Conservation (phyloP, 2,888 invertebrate genomes). For the Caenorhabditis sp. region DNA sequence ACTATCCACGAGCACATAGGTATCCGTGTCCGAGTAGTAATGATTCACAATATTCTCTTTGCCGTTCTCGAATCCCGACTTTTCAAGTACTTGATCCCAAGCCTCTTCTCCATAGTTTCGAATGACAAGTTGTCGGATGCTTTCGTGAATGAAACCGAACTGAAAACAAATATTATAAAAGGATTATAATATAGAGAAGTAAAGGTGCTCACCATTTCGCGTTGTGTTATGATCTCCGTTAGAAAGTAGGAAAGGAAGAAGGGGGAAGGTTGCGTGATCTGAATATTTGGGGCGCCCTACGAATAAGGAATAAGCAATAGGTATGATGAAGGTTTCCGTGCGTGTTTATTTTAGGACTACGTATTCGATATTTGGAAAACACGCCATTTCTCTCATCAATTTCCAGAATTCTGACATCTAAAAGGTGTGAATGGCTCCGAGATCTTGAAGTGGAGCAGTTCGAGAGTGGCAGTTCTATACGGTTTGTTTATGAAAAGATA, state of each 20-base stretch:
- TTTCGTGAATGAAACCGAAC: constrained; percentile 77
- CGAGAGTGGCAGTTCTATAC: too few relatives aligned
- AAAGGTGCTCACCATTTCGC: neutral
- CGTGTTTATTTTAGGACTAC: too few relatives aligned
- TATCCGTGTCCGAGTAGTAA: constrained; percentile 72
- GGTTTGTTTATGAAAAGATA: too few relatives aligned
- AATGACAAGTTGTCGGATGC: constrained; percentile 71
- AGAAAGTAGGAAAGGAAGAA: neutral
- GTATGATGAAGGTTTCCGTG: too few relatives aligned
- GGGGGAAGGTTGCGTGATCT: neutral
- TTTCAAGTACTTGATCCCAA: constrained; percentile 68
- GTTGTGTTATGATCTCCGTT: neutral
- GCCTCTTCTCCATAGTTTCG: constrained; percentile 72
- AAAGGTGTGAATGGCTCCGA: too few relatives aligned
- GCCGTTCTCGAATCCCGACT: constrained; percentile 71
- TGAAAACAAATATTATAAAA: constrained; percentile 61
- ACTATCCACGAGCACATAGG: constrained; percentile 68
- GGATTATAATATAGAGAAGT: too few relatives aligned
- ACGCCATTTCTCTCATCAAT: too few relatives aligned
- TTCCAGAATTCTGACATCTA: too few relatives aligned
- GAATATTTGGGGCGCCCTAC: too few relatives aligned
- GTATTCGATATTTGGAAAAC: too few relatives aligned
- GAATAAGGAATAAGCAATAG: too few relatives aligned
- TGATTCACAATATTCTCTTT: constrained; percentile 75
- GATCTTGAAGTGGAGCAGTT: too few relatives aligned